phyloP scores from a whole-genome alignment of 2,113 vertebrate genomes.

The Camelus dromedarius region DNA sequence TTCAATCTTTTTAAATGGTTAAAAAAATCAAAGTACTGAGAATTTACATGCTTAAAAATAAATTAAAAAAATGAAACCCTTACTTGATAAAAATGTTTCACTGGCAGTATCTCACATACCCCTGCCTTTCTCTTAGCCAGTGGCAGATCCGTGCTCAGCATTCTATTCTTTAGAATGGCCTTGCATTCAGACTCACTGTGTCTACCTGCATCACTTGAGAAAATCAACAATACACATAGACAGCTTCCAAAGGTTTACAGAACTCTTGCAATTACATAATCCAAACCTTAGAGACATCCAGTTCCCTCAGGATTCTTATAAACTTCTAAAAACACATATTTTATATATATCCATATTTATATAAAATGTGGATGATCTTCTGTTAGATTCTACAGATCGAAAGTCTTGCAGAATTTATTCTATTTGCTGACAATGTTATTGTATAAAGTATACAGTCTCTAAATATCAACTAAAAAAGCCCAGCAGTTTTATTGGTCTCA shows the following conservation, averaged over 20 bases:
- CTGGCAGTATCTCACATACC: background rate
- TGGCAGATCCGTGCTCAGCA: background rate
- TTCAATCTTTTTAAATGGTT: no score
- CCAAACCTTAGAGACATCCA: background rate
- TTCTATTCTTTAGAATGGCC: background rate
- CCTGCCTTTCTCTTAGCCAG: background rate
- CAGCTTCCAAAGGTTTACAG: constrained; percentile 5
- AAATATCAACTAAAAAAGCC: background rate
- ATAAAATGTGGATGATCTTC: background rate
- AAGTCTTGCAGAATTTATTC: background rate
- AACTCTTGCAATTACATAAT: background rate
- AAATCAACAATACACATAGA: background rate
- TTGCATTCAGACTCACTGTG: background rate
- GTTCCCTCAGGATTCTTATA: background rate
- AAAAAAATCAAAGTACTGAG: no score
- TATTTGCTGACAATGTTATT: background rate
- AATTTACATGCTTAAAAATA: no score
- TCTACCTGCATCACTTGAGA: background rate
- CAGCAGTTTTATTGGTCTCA: background rate
- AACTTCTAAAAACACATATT: background rate
- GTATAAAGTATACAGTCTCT: background rate
- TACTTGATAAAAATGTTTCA: background rate
- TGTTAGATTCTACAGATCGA: background rate
- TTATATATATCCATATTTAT: background rate
- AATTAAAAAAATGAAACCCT: no score